Conservation (phyloP, 1,140 invertebrate species). For the Cotesia vestalis region DNA sequence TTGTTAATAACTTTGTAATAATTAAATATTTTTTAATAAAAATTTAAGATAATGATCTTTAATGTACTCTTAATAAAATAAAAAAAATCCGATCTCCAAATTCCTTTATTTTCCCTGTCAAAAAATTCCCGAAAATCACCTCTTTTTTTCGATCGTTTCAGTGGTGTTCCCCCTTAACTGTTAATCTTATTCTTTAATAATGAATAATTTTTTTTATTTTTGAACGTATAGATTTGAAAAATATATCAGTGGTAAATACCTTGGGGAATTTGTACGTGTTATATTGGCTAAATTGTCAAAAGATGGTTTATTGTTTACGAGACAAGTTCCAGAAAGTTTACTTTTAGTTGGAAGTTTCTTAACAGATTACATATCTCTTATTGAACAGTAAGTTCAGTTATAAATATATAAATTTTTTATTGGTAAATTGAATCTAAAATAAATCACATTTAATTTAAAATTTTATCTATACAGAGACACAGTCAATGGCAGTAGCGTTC, state of each 20-base stretch:
- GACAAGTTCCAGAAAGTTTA: constrained; percentile 59
- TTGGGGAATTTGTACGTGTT: constrained; percentile 72
- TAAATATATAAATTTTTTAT: constrained; percentile 20
- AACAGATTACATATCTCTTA: constrained; percentile 76
- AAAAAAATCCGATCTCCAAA: too few relatives aligned
- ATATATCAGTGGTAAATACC: constrained; percentile 74
- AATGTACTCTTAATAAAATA: too few relatives aligned
- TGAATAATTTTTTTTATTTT: neutral
- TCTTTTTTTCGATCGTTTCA: too few relatives aligned
- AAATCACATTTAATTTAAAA: constrained; percentile 8
- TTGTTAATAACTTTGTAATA: too few relatives aligned
- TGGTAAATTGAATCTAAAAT: neutral
- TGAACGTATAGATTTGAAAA: constrained; percentile 71
- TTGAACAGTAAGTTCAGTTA: constrained; percentile 71
- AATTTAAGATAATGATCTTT: too few relatives aligned
- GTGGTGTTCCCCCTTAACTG: too few relatives aligned
- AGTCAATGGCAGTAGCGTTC: constrained; percentile 54
- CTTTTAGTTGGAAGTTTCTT: constrained; percentile 68
- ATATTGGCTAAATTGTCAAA: constrained; percentile 68
- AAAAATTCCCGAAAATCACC: too few relatives aligned
- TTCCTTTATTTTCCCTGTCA: too few relatives aligned
- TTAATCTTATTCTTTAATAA: neutral
- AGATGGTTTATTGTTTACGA: constrained; percentile 69
- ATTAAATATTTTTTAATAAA: too few relatives aligned
- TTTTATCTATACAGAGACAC: constrained; percentile 59